phyloP scores from a whole-genome alignment of 2,888 invertebrate species.

The Drosophila hamatofila region DNA sequence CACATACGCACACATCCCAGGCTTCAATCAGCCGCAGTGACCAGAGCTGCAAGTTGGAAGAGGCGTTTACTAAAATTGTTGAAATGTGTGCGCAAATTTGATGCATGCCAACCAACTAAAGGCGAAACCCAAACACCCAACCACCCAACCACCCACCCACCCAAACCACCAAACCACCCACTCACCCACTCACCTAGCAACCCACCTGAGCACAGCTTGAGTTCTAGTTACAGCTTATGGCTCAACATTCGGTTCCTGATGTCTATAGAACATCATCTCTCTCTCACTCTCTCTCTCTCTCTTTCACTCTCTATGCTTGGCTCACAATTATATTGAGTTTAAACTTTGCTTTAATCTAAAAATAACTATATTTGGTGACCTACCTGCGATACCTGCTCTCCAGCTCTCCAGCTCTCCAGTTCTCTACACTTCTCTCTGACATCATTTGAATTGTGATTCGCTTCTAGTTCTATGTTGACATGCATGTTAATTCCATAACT shows the following conservation, averaged over 20 bases:
- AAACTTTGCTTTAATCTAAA: too few species aligned
- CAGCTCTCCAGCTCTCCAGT: too few species aligned
- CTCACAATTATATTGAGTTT: too few species aligned
- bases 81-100: conserved; percentile 19
- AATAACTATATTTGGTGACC: too few species aligned
- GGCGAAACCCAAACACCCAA: neutral
- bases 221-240: neutral
- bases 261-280: neutral
- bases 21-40: conserved; percentile 21
- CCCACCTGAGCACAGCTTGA: neutral
- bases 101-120: conserved; percentile 1
- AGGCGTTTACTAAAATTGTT: conserved; percentile 25
- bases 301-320: too few species aligned
- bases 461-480: too few species aligned
- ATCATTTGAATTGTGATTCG: too few species aligned
- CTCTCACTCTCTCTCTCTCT: neutral
- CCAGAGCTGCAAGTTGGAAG: conserved; percentile 12
- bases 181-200: neutral
- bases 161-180: neutral
- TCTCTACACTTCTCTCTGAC: too few species aligned
- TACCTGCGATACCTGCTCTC: too few species aligned
- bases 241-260: neutral
- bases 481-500: too few species aligned
- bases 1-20: neutral
- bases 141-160: neutral